phyloP scores from a whole-genome alignment of 1,140 invertebrate species.

The Chironomus tepperi region DNA sequence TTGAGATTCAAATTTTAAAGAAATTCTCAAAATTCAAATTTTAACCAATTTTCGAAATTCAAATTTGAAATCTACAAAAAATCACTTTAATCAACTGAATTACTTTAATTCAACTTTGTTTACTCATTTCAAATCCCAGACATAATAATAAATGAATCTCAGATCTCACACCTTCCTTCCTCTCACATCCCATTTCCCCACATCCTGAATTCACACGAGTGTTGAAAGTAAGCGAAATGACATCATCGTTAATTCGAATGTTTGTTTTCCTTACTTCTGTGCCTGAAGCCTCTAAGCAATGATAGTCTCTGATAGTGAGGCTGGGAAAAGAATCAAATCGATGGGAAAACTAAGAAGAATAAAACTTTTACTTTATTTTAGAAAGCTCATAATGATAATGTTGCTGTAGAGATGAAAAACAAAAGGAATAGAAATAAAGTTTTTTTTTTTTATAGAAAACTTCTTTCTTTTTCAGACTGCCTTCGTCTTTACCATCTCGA shows the following conservation, averaged over 20 bases:
- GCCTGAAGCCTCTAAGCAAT: background rate
- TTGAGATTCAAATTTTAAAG: no score
- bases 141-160: no score
- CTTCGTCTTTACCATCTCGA: no score
- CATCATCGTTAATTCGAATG: slow-evolving; percentile 1
- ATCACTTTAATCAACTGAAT: background rate
- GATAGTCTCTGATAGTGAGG: background rate
- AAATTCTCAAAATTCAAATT: no score
- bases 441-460: background rate
- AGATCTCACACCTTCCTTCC: background rate
- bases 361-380: background rate
- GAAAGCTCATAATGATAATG: background rate
- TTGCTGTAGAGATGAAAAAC: background rate
- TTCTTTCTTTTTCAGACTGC: no score
- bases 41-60: no score
- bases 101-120: background rate
- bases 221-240: background rate
- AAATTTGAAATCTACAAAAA: no score
- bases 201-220: background rate
- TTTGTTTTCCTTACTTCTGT: background rate
- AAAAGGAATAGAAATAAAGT: background rate
- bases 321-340: background rate
- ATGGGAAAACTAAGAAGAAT: no score
- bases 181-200: background rate
- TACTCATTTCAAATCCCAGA: no score